Evolutionary conservation across 2,113 vertebrate species (phyloP).

Genomic region (Urocitellus parryii): DNA sequence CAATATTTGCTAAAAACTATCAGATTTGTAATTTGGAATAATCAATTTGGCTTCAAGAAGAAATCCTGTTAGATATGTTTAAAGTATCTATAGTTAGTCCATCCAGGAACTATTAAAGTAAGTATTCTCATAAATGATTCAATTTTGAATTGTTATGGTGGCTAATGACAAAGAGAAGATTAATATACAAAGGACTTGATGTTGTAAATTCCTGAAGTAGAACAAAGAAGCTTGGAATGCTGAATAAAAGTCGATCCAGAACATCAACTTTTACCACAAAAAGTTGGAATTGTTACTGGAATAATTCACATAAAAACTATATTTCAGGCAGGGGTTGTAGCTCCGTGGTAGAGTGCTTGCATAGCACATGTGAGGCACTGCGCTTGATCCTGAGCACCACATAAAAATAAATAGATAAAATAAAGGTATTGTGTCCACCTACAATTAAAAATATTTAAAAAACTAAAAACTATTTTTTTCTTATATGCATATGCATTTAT

Average conservation of each 20-base stretch:
- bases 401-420: too few relatives aligned
- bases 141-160: not conserved
- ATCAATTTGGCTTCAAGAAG: not conserved
- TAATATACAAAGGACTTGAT: not conserved
- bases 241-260: not conserved
- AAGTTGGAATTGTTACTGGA: not conserved
- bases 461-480: too few relatives aligned
- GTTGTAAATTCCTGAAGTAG: not conserved
- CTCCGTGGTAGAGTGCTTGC: too few relatives aligned
- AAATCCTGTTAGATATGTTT: not conserved
- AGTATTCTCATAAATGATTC: not conserved
- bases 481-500: not conserved
- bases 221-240: not conserved
- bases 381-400: too few relatives aligned
- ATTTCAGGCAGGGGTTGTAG: not conserved
- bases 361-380: too few relatives aligned
- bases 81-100: not conserved
- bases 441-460: too few relatives aligned
- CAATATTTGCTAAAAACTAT: not conserved
- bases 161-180: not conserved
- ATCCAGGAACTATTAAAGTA: not conserved
- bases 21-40: not conserved
- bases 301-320: slow-evolving; percentile 15
- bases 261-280: not conserved
- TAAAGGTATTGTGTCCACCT: too few relatives aligned